Base-by-base conservation (phyloP, 2,797 vertebrate genomes). In the Paedocypris micromegethes region DNA sequence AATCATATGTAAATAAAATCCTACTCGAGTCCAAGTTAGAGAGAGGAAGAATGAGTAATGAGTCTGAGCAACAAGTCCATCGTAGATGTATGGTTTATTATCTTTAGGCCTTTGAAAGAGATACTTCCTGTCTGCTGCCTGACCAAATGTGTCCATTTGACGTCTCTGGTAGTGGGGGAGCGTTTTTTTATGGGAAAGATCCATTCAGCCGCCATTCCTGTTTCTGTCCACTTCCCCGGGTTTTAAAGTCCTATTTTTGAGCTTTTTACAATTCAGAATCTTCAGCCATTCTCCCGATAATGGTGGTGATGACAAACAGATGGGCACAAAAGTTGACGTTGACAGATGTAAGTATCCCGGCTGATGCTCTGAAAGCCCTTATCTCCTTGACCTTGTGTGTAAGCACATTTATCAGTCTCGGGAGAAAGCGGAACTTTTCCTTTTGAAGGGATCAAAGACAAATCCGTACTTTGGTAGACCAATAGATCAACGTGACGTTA, bases 11-110 rank as follows among this genome's bases (percentile, higher is more conserved):
- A 64, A 63, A 79, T 77, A 75, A 78, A 80, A 72, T 61, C 58
- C 45, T 56, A 58, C 66, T 73, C 72, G 45, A 53, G 45, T 40
- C 67, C 45, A 55, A 46, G 62, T 55, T 61, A 59, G 40, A 52
- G 9, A 67, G 46, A 58, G 61, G n/a, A 40, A n/a, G 8, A 52
- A 59, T 52, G 39, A 70, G 66, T 45, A 69, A 74, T 51, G 53
- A 61, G 62, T 61, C 47, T 57, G 37, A 45, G 76, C 72, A 79
- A 73, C 40, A 57, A 80, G 68, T 74, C 70, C 66, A 82, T 74
- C 74, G 51, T 59, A 72, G 61, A 78, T 76, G 72, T 76, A 54
- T 48, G 79, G 84, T 84, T 88, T 86, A 80, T 86, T 79, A 79
- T 80, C 61, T 46, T 74, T 64, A 70, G 70, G 58, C 48, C 75